Percentiles rank a stretch among this genome's conserved stretches.
Evolutionary conservation across 2,797 vertebrate species (phyloP).

Genomic region (Melanotaenia maccullochi): DNA sequence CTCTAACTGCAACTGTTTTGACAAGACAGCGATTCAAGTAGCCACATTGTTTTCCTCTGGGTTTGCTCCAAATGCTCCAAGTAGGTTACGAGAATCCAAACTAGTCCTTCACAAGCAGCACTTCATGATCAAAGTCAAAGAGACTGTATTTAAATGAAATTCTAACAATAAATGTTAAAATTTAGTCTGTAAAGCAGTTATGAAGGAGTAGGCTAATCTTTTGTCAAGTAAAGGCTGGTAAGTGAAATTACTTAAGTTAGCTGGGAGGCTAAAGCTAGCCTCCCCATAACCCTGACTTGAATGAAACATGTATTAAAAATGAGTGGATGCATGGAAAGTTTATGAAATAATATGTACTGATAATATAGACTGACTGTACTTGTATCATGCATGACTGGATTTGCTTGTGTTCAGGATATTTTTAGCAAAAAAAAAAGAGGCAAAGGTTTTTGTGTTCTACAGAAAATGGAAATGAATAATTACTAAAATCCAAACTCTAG

Average conservation of each 20-base stretch:
- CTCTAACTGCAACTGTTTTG: slow-evolving; percentile 3
- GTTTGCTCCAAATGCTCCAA: neutral
- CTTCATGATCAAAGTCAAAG: neutral
- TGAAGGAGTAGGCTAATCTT: too few species aligned
- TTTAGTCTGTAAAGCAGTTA: too few species aligned
- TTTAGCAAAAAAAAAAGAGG: neutral
- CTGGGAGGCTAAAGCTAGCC: too few species aligned
- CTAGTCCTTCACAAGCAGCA: neutral
- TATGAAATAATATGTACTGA: too few species aligned
- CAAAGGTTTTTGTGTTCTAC: neutral
- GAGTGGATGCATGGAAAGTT: too few species aligned
- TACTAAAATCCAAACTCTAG: neutral
- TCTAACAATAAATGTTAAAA: too few species aligned
- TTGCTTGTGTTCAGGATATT: neutral
- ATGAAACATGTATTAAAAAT: too few species aligned
- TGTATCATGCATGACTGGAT: neutral
- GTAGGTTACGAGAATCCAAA: neutral
- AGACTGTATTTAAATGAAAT: neutral
- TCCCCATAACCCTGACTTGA: too few species aligned
- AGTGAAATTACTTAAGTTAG: too few species aligned
- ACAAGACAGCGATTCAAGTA: neutral
- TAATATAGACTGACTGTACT: neutral
- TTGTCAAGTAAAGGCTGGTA: too few species aligned
- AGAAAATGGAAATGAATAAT: too few species aligned
- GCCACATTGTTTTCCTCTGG: slow-evolving; percentile 1